A percentile compares a stretch with the other conserved stretches of the same genome.
These are phyloP conservation scores for Schlechtendalia chinensis DNA, from an alignment of 1,140 invertebrate genomes.

Conservation along the genomic window DNA sequence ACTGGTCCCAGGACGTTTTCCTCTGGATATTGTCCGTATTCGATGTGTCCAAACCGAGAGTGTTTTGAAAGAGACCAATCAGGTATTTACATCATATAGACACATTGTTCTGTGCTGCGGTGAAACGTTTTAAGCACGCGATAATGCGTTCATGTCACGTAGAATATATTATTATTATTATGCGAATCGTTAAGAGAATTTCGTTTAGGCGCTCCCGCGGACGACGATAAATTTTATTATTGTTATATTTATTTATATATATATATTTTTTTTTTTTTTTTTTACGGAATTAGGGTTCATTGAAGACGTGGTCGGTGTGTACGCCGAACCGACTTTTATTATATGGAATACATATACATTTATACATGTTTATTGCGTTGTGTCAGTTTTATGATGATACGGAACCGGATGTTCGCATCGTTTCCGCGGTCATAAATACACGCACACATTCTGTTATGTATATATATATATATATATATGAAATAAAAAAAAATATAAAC, in stretches of 20 bases:
- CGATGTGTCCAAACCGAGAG: too few species aligned
- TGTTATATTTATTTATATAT: too few species aligned
- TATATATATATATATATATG: too few species aligned
- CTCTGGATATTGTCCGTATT: too few species aligned
- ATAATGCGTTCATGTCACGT: too few species aligned
- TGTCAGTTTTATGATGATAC: conserved; percentile 44
- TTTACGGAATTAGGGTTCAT: conserved; percentile 37
- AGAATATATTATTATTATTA: too few species aligned
- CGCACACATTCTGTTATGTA: conserved; percentile 2
- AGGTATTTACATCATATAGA: too few species aligned
- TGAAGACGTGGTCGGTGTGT: neutral
- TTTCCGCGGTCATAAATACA: conserved; percentile 28
- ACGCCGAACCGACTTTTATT: conserved; percentile 25
- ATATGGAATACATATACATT: conserved; percentile 35
- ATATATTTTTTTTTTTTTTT: too few species aligned
- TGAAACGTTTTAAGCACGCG: too few species aligned
- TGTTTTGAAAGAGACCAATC: too few species aligned
- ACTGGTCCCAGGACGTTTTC: too few species aligned
- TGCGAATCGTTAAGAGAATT: neutral
- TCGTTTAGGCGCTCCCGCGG: conserved; percentile 9
- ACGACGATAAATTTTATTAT: conserved; percentile 19
- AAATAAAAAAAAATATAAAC: conserved; percentile 8
- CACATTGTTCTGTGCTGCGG: too few species aligned
- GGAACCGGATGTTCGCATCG: conserved; percentile 45
- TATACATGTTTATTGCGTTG: conserved; percentile 34